Conservation (phyloP, 2,797 vertebrate genomes). For the Mareca strepera region DNA sequence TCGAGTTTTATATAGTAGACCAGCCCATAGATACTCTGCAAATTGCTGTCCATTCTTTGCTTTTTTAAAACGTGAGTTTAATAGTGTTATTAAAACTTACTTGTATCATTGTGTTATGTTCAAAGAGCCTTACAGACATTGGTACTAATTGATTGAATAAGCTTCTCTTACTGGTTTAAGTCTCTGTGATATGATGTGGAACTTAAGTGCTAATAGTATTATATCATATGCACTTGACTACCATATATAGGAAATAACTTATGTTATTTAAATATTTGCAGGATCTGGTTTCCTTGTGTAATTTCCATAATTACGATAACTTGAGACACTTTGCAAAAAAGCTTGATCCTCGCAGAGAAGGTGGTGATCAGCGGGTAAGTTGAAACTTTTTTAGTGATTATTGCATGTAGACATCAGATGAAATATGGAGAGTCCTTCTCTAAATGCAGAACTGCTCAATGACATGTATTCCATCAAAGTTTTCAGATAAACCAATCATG, state of each 20-base stretch:
- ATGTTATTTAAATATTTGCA: constrained; percentile 67
- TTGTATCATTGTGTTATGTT: neutral
- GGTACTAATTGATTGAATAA: neutral
- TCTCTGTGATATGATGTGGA: neutral
- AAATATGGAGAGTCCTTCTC: neutral
- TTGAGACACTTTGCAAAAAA: constrained; percentile 97
- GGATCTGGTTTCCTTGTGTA: constrained; percentile 96
- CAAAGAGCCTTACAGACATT: neutral
- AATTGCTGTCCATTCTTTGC: neutral
- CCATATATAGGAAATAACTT: neutral
- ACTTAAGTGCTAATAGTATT: neutral
- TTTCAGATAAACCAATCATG: neutral
- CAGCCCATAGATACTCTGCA: neutral
- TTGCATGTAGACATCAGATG: neutral
- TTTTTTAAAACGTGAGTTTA: neutral
- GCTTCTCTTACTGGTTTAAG: neutral
- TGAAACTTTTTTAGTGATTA: neutral
- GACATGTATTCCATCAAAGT: constrained; percentile 56
- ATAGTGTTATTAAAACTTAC: neutral
- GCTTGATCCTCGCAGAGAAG: constrained; percentile 95
- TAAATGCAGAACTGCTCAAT: constrained; percentile 29
- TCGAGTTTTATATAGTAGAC: neutral
- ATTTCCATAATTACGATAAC: constrained; percentile 99
- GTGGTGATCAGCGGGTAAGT: constrained; percentile 97
- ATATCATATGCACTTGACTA: neutral